Evolutionary conservation across 2,888 invertebrate genomes (phyloP), one percentile per base, ranked within the genome.

Genomic region (Odontocolon sp.): DNA sequence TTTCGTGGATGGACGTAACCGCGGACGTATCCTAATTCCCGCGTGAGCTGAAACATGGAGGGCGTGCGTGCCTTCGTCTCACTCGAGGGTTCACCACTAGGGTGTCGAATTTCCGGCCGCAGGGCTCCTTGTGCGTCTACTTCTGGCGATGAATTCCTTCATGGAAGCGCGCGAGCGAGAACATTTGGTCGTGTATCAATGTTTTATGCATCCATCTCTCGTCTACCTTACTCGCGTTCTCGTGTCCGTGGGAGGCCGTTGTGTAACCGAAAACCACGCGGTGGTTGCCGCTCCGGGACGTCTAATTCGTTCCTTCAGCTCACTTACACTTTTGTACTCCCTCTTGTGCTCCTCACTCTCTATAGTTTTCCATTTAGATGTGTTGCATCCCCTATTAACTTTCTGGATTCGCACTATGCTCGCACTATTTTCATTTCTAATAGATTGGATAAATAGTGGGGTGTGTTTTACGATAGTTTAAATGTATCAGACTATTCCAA

Each of bases 181-280:
- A 71, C 76, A 71, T 66, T 76, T 71, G 74, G 72, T 76, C 70
- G 77, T 68, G 82, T 84, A 82, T 85, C 83, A 82, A 81, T 84
- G 81, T 84, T 83, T 68, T 72, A 64, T 52, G 83, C 82, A 80
- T 81, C 76, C 82, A 81, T 81, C 81, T 80, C 81, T 80, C 52
- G 61, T 67, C 67, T 45, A 67, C 63, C 61, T 61, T 56, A 31
- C 78, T 75, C 78, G 71, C 68, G 74, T 78, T 75, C 78, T 73
- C 68, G 74, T 78, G 81, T 81, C 83, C 80, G 82, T 80, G 81
- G 83, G 82, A 84, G 85, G 81, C 83, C 81, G 80, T 71, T 78
- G 81, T 85, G 88, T 86, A 88, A 88, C 83, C 83, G 80, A 83
- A 88, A 85, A 87, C 88, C 86, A 54, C 59, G 69, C 75, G 54